Percentiles rank a stretch among this genome's conserved stretches.
These are phyloP conservation scores for Setipinna tenuifilis DNA, from an alignment of 2,797 vertebrate genomes.

Conservation along the genomic window DNA sequence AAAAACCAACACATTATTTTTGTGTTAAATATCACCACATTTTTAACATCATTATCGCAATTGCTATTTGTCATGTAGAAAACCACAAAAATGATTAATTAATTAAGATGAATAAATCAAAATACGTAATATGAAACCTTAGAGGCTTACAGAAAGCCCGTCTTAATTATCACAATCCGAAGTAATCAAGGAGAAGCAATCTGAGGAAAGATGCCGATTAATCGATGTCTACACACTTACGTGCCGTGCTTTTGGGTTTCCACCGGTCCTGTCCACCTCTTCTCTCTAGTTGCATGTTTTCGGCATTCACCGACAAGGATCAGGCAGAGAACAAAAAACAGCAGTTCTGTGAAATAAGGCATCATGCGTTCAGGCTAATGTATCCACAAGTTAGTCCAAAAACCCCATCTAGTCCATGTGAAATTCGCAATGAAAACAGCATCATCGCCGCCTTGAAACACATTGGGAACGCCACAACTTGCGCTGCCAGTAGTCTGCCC, in stretches of 20 bases:
- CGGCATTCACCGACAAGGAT: conserved; percentile 79
- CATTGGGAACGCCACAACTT: neutral
- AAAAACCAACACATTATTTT: neutral
- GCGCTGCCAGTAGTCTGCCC: conserved; percentile 43
- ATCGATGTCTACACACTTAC: conserved; percentile 68
- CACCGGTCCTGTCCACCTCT: conserved; percentile 81
- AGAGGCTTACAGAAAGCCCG: neutral
- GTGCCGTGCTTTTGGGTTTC: conserved; percentile 79
- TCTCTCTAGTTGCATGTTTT: conserved; percentile 78
- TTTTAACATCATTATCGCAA: neutral
- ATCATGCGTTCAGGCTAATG: conserved; percentile 71
- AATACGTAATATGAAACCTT: neutral
- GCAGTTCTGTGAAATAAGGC: conserved; percentile 78
- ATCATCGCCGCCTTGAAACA: conserved; percentile 53
- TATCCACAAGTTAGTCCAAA: conserved; percentile 70
- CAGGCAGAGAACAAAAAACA: conserved; percentile 81
- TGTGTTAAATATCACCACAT: neutral
- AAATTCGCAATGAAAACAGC: conserved; percentile 66
- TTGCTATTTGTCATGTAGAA: neutral
- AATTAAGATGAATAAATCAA: neutral
- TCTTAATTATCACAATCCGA: neutral
- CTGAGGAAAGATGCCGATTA: neutral
- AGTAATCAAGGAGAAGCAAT: neutral
- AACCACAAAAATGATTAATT: neutral
- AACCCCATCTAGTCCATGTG: conserved; percentile 58